Percentiles rank a stretch among this genome's conserved stretches.
phyloP scores from a whole-genome alignment of 2,113 vertebrate species.

The Melozone crissalis region DNA sequence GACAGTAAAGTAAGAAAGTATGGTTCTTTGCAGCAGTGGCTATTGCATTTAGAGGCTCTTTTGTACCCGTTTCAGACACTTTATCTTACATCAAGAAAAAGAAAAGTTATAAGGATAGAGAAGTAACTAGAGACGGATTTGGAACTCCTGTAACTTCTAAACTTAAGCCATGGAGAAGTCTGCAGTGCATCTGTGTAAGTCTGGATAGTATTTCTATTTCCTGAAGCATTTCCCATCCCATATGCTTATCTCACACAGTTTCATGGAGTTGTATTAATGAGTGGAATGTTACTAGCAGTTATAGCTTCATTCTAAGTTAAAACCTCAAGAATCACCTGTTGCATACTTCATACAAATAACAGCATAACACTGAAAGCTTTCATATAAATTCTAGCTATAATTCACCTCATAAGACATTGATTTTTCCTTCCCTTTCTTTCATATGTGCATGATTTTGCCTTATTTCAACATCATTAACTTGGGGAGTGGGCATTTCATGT shows the following conservation, averaged over 20 bases:
- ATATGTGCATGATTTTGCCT: background rate
- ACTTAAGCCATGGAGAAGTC: background rate
- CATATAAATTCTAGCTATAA: background rate
- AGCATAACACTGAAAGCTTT: background rate
- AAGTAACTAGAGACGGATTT: background rate
- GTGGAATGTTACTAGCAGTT: background rate
- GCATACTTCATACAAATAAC: background rate
- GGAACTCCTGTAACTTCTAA: background rate
- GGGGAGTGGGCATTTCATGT: background rate
- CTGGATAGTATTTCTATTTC: background rate
- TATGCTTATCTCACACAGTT: background rate
- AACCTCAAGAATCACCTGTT: background rate
- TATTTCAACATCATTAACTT: conserved; percentile 13
- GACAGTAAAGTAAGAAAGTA: background rate
- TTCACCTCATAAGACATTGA: background rate
- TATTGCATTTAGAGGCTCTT: background rate
- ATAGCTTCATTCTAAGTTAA: background rate
- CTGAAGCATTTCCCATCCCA: background rate
- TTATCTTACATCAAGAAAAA: background rate
- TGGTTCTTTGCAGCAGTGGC: background rate
- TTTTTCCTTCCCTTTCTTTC: background rate
- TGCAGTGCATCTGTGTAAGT: background rate
- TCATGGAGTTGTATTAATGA: background rate
- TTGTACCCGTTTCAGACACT: background rate
- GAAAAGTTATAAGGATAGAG: background rate